These are phyloP conservation scores for Plagodis dolabraria DNA, from an alignment of 2,888 invertebrate genomes.

Conservation along the genomic window DNA sequence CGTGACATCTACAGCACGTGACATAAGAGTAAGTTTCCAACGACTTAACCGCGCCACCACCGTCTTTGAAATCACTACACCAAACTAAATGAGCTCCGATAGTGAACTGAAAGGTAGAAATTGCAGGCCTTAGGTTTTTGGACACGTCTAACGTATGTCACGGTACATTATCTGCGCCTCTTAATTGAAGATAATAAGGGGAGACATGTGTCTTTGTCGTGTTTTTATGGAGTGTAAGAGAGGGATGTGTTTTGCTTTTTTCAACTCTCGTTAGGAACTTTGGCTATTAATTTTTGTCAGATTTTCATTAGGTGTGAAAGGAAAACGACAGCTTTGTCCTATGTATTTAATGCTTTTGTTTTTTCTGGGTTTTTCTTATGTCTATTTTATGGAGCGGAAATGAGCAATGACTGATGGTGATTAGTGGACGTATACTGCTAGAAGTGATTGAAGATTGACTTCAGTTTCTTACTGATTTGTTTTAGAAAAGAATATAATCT, in stretches of 20 bases:
- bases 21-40: conserved; percentile 42
- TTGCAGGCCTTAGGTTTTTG: conserved; percentile 56
- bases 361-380: conserved; percentile 26
- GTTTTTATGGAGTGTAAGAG: conserved; percentile 79
- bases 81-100: conserved; percentile 51
- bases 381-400: conserved; percentile 28
- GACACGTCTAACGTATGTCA: conserved; percentile 67
- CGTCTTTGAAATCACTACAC: conserved; percentile 54
- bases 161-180: conserved; percentile 79
- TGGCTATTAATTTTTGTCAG: conserved; percentile 69
- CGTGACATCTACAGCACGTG: conserved; percentile 22
- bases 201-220: conserved; percentile 82
- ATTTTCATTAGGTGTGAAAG: conserved; percentile 47
- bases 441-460: not conserved
- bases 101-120: conserved; percentile 19
- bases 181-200: conserved; percentile 84
- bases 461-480: no score
- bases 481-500: no score
- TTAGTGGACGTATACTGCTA: conserved; percentile 1
- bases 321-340: conserved; percentile 28
- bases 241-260: conserved; percentile 72
- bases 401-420: conserved; percentile 16
- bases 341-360: conserved; percentile 32
- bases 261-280: conserved; percentile 67
- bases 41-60: conserved; percentile 38